A percentile compares a stretch with the other conserved stretches of the same genome.
phyloP scores from a whole-genome alignment of 2,888 invertebrate species.

The Masnerella sp. region DNA sequence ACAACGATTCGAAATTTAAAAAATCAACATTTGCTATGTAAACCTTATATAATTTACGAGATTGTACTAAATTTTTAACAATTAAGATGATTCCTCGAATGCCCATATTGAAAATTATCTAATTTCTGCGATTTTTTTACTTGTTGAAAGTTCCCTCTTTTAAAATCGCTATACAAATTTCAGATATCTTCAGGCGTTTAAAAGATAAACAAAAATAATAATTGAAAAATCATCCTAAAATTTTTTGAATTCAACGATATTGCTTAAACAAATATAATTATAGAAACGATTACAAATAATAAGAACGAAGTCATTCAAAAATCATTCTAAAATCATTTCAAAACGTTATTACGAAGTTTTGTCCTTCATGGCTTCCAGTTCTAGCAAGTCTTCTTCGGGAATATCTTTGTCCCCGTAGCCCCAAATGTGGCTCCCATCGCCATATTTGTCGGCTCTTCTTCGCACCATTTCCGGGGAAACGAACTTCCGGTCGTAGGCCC shows the following conservation, averaged over 20 bases:
- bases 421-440: constrained; percentile 82
- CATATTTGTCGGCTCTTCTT: constrained; percentile 79
- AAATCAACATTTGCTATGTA: not conserved
- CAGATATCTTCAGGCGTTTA: too few relatives aligned
- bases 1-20: too few relatives aligned
- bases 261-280: not conserved
- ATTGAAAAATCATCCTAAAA: too few relatives aligned
- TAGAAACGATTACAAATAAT: not conserved
- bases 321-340: too few relatives aligned
- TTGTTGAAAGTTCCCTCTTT: too few relatives aligned
- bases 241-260: too few relatives aligned
- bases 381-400: constrained; percentile 79
- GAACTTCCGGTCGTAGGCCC: constrained; percentile 89
- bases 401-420: constrained; percentile 83
- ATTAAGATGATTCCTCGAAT: too few relatives aligned
- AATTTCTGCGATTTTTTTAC: too few relatives aligned
- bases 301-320: not conserved
- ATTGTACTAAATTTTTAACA: too few relatives aligned
- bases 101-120: too few relatives aligned
- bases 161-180: too few relatives aligned
- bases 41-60: not conserved
- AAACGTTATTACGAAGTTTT: constrained; percentile 67
- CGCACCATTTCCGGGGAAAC: constrained; percentile 80
- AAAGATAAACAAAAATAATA: too few relatives aligned
- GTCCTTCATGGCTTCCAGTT: constrained; percentile 80